These are phyloP conservation scores for Philereme transversata DNA, from an alignment of 2,888 invertebrate species.

Conservation along the genomic window DNA sequence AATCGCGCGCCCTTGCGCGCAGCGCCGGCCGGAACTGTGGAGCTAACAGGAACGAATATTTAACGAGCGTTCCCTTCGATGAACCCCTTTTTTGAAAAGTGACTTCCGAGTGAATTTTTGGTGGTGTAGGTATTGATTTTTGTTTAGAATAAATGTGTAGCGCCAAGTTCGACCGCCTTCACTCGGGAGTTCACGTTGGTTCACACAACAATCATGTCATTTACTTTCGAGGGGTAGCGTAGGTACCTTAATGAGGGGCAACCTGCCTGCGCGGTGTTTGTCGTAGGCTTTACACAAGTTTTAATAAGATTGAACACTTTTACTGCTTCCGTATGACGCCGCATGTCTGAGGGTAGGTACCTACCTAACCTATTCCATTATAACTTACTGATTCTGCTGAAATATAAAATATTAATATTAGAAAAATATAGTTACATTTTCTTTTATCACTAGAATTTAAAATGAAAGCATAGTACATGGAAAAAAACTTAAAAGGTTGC, in stretches of 20 bases:
- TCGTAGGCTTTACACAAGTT: slow-evolving; percentile 16
- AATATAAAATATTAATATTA: neutral
- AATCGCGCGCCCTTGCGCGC: slow-evolving; percentile 20
- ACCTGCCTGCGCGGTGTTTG: slow-evolving; percentile 1
- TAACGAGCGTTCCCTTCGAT: slow-evolving; percentile 8
- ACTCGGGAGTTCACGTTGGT: slow-evolving; percentile 1
- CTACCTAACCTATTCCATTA: no score
- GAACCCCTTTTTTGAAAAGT: slow-evolving; percentile 9
- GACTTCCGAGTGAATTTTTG: neutral
- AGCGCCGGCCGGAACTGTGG: slow-evolving; percentile 22
- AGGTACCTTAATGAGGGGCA: slow-evolving; percentile 9
- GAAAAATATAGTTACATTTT: no score
- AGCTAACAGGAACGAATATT: slow-evolving; percentile 14
- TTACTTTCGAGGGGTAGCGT: slow-evolving; percentile 2
- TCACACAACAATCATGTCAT: slow-evolving; percentile 1
- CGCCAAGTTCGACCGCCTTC: neutral
- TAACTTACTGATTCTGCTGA: slow-evolving; percentile 1
- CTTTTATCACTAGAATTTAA: no score
- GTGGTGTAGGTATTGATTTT: slow-evolving; percentile 3
- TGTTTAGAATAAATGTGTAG: neutral
- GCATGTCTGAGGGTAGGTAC: neutral
- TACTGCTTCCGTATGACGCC: slow-evolving; percentile 32
- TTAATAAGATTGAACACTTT: slow-evolving; percentile 40
- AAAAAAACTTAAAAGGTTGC: no score
- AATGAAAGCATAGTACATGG: no score